phyloP scores from a whole-genome alignment of 2,888 invertebrate species.

The Epinotia nisella region DNA sequence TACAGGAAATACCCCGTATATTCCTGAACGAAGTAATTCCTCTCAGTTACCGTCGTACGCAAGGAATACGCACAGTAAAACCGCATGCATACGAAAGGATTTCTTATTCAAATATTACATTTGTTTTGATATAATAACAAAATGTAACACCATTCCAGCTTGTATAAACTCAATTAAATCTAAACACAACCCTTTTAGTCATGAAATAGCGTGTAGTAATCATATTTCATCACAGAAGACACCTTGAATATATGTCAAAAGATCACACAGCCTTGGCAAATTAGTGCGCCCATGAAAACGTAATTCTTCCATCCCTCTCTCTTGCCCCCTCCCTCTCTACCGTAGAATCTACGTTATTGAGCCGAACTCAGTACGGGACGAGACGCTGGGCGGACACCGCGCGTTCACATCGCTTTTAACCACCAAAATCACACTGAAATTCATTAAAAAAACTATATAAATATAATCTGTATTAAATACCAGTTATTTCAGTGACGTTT shows the following conservation, averaged over 20 bases:
- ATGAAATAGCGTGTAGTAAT: neutral
- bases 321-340: conserved; percentile 7
- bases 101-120: no score
- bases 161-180: no score
- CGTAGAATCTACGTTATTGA: conserved; percentile 40
- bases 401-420: neutral
- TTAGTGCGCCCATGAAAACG: conserved; percentile 32
- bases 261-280: conserved; percentile 19
- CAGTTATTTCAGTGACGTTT: conserved; percentile 4
- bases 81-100: no score
- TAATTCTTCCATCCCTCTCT: conserved; percentile 23
- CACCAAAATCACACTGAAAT: neutral
- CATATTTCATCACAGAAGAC: neutral
- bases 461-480: neutral
- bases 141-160: no score
- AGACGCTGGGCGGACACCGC: neutral
- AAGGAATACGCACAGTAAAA: no score
- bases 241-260: conserved; percentile 29
- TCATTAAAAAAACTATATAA: conserved; percentile 2
- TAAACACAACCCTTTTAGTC: no score
- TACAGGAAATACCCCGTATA: no score
- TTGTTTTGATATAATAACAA: no score
- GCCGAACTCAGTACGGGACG: conserved; percentile 1
- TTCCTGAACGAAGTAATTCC: no score
- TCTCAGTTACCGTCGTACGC: no score